A percentile compares a stretch with the other conserved stretches of the same genome.
These are phyloP conservation scores for Notodonta ziczac DNA, from an alignment of 2,888 invertebrate genomes.

Conservation along the genomic window DNA sequence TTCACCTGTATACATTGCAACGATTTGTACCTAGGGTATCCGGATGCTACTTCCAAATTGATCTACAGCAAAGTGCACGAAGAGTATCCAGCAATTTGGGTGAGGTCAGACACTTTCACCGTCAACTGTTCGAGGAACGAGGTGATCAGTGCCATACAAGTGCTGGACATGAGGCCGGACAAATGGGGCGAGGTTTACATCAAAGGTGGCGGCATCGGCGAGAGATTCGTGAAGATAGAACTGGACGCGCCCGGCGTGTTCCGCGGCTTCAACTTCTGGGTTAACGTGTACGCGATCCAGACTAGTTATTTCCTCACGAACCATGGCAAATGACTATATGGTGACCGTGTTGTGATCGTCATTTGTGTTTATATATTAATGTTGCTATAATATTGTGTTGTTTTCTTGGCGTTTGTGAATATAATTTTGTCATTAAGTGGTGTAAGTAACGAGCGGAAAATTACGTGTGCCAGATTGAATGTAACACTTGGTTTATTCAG, in stretches of 20 bases:
- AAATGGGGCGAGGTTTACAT: conserved; percentile 66
- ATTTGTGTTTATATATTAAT: conserved; percentile 24
- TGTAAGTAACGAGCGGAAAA: too few relatives aligned
- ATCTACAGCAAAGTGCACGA: conserved; percentile 70
- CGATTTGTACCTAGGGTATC: conserved; percentile 55
- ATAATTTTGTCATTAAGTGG: too few relatives aligned
- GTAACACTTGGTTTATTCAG: too few relatives aligned
- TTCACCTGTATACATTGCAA: conserved; percentile 20
- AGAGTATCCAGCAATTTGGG: conserved; percentile 68
- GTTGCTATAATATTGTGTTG: conserved; percentile 12
- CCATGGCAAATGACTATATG: conserved; percentile 49
- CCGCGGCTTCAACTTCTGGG: conserved; percentile 68
- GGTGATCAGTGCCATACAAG: conserved; percentile 66
- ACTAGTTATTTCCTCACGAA: conserved; percentile 49
- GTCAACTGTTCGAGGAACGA: conserved; percentile 62
- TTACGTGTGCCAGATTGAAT: too few relatives aligned
- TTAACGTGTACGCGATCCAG: conserved; percentile 66
- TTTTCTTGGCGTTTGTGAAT: conserved; percentile 11
- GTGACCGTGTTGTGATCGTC: conserved; percentile 11
- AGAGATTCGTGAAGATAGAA: conserved; percentile 61
- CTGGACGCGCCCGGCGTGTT: conserved; percentile 65
- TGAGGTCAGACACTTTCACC: conserved; percentile 57
- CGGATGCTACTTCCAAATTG: conserved; percentile 59
- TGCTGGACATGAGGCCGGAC: conserved; percentile 62
- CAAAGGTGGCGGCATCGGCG: conserved; percentile 66